These are phyloP conservation scores for Rhagoletis zephyria DNA, from an alignment of 1,140 invertebrate species.

Conservation along the genomic window DNA sequence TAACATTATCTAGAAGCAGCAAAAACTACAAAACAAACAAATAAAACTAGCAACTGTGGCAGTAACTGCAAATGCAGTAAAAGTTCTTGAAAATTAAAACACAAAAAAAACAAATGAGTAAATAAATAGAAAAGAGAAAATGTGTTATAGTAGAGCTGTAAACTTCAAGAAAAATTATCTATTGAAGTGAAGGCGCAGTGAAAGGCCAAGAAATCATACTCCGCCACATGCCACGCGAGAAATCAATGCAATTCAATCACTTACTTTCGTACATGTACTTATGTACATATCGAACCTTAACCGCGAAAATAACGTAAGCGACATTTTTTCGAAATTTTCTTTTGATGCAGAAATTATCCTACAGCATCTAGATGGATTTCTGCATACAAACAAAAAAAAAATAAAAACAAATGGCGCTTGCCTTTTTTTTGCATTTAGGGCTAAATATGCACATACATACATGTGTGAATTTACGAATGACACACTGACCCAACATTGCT, in stretches of 20 bases:
- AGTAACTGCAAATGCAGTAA: constrained; percentile 39
- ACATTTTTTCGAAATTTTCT: no score
- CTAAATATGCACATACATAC: not conserved
- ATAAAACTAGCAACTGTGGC: constrained; percentile 3
- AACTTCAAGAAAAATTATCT: not conserved
- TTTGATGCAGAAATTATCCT: no score
- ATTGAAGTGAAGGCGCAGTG: not conserved
- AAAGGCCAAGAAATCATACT: not conserved
- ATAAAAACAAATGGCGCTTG: no score
- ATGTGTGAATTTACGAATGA: not conserved
- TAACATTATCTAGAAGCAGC: constrained; percentile 44
- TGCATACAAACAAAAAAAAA: not conserved
- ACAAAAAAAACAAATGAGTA: not conserved
- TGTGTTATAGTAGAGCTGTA: not conserved
- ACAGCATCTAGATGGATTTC: no score
- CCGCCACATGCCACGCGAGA: not conserved
- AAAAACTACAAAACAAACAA: not conserved
- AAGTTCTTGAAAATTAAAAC: constrained; percentile 27
- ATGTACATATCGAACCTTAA: no score
- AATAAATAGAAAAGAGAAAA: not conserved
- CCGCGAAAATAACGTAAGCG: no score
- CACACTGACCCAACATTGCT: no score
- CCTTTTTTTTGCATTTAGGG: no score
- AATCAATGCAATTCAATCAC: constrained; percentile 14
- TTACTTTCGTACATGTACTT: not conserved